These are phyloP conservation scores for Drosophila pseudoananassae DNA, from an alignment of 1,140 invertebrate species.

Conservation along the genomic window DNA sequence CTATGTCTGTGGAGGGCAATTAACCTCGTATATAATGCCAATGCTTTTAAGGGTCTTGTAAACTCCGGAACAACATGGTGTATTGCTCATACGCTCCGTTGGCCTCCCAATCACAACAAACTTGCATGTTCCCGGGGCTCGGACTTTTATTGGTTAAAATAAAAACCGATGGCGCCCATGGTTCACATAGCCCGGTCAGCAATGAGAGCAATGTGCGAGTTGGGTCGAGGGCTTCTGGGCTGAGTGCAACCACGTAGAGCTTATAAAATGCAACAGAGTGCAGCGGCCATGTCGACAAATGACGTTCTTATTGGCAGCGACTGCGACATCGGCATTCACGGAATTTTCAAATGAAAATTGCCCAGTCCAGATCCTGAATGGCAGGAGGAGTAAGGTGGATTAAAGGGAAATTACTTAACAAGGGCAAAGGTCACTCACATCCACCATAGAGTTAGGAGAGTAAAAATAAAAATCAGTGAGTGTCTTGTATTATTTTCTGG, in stretches of 20 bases:
- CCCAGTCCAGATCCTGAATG: not conserved
- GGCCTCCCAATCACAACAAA: slow-evolving; percentile 33
- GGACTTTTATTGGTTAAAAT: slow-evolving; percentile 53
- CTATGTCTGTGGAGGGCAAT: slow-evolving; percentile 21
- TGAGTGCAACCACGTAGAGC: slow-evolving; percentile 31
- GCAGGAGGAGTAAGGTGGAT: not conserved
- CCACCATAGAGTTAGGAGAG: not conserved
- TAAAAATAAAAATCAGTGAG: not conserved
- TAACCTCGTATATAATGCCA: slow-evolving; percentile 22
- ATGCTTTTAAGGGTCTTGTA: slow-evolving; percentile 25
- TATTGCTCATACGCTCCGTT: slow-evolving; percentile 50
- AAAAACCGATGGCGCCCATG: slow-evolving; percentile 36
- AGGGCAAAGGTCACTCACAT: slow-evolving; percentile 7
- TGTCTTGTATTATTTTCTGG: too few species aligned
- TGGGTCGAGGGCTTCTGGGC: not conserved
- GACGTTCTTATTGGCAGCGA: slow-evolving; percentile 9
- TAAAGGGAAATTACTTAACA: slow-evolving; percentile 3
- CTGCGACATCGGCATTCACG: slow-evolving; percentile 13
- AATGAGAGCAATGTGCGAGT: not conserved
- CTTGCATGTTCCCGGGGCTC: slow-evolving; percentile 32
- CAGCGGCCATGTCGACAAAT: slow-evolving; percentile 4
- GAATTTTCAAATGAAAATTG: slow-evolving; percentile 64
- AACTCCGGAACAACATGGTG: slow-evolving; percentile 9
- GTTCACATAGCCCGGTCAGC: not conserved
- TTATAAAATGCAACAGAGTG: slow-evolving; percentile 58